Evolutionary conservation across 1,140 invertebrate species (phyloP).

Genomic region (Temnothorax curvispinosus): DNA sequence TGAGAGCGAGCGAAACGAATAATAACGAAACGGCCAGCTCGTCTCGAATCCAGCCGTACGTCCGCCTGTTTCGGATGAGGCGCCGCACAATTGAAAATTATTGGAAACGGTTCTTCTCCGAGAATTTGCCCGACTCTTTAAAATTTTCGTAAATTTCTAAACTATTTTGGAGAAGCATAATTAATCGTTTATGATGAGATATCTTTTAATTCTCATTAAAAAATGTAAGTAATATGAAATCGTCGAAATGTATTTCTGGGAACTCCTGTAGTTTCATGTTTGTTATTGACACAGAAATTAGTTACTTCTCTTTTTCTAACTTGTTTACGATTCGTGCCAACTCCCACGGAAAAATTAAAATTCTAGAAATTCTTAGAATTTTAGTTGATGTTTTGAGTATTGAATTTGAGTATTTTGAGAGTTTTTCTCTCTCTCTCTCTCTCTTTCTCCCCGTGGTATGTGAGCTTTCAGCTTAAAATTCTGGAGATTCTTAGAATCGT

Average conservation of each 20-base stretch:
- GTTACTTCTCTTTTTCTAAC: background rate
- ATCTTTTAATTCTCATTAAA: background rate
- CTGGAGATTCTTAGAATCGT: background rate
- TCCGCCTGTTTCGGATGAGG: background rate
- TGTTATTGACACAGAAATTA: background rate
- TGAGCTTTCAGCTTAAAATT: background rate
- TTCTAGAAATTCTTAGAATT: background rate
- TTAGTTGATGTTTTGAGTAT: background rate
- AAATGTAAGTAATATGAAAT: background rate
- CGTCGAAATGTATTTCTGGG: background rate
- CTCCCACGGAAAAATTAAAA: background rate
- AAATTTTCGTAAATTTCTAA: background rate
- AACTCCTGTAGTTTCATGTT: background rate
- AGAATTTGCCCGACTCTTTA: background rate
- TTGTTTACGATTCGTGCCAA: background rate
- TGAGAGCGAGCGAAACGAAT: constrained; percentile 55
- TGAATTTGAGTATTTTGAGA: background rate
- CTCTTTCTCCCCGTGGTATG: background rate
- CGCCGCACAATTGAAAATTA: background rate
- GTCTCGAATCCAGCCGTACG: constrained; percentile 11
- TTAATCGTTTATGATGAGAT: background rate
- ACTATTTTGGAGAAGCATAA: too few species aligned
- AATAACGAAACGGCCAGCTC: constrained; percentile 52
- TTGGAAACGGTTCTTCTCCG: background rate
- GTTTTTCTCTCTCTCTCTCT: background rate